A percentile compares a stretch with the other conserved stretches of the same genome.
These are phyloP conservation scores for Subanguina moxae DNA, from an alignment of 1,140 invertebrate species.

Conservation along the genomic window DNA sequence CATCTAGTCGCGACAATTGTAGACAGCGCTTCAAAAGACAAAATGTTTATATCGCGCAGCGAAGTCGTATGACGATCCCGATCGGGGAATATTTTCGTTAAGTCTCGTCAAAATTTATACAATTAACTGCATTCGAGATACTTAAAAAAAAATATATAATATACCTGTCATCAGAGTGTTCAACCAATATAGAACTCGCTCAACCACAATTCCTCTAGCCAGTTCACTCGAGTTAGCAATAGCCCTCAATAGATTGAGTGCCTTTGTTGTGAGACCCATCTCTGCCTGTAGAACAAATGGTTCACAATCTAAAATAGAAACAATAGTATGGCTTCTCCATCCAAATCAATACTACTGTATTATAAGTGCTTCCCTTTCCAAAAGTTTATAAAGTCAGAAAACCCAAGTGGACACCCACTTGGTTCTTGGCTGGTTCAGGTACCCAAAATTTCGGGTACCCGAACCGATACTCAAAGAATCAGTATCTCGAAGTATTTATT, in stretches of 20 bases:
- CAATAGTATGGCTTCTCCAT: not conserved
- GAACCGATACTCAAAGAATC: no score
- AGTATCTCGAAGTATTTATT: no score
- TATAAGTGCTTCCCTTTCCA: no score
- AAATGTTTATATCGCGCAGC: not conserved
- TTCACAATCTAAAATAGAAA: slow-evolving; percentile 45
- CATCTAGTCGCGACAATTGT: not conserved
- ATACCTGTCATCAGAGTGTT: slow-evolving; percentile 41
- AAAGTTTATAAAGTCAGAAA: no score
- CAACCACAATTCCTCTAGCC: slow-evolving; percentile 9
- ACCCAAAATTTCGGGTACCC: no score
- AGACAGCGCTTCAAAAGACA: slow-evolving; percentile 1
- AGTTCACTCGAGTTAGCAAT: slow-evolving; percentile 13
- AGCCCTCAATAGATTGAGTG: slow-evolving; percentile 31
- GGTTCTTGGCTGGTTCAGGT: no score
- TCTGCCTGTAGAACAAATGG: slow-evolving; percentile 53
- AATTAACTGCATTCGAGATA: not conserved
- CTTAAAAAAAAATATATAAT: slow-evolving; percentile 15
- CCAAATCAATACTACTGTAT: no score
- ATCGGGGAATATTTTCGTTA: not conserved
- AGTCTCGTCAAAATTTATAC: not conserved
- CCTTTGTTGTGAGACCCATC: slow-evolving; percentile 47
- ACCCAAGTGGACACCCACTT: no score
- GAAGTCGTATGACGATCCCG: not conserved
- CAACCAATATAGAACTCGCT: slow-evolving; percentile 44